Base-by-base conservation (phyloP, 1,140 invertebrate genomes). In the Ganaspis sp. region DNA sequence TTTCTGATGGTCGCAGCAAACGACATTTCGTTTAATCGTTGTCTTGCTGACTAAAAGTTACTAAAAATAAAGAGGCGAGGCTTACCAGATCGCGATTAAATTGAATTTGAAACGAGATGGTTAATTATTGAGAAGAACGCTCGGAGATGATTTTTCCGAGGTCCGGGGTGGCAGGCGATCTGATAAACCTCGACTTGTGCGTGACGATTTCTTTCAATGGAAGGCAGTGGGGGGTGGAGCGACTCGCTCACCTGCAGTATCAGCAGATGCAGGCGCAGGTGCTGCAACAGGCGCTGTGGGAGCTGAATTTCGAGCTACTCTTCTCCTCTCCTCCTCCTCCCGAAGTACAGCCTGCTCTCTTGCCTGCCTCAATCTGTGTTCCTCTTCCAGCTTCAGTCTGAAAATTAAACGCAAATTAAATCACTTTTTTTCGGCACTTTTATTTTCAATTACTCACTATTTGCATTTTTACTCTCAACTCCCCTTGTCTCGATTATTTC, bases 311-410 rank as follows among this genome's bases (percentile, higher is more conserved):
- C 92, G 75, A 84, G 89, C 83, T 86, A 90, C 85, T 91, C 87
- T 88, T 93, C 92, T 82, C 87, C 93, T 90, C 80, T 93, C 92
- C 77, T 92, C 92, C 83, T 91, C 90, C 80, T 93, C 92, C 17
- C 89, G 81, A 70, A 90, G 70, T 21, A 85, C 87, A 72, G 83
- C 89, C 85, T 93, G 92, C 78, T 93, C 92, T 79, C 92, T 89
- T 34, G 88, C 90, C 82, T 93, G 87, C 29, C 93, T 88, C 80
- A 93, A 90, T 73, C 94, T 88, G 80, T 94, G 93, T 81, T 95
- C 94, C 84, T 95, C 94, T 89, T 94, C 94, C 80, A 94, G 85
- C 89, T 94, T 94, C 75, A 94, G 77, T 83, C 92, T 93, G 80
- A 45, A 87, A 86, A 72, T 74, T 73, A 71, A 78, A 80, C 29